Evolutionary conservation across 2,888 invertebrate species (phyloP), one percentile per base, ranked within the genome.

Genomic region (Euplagia quadripunctaria): DNA sequence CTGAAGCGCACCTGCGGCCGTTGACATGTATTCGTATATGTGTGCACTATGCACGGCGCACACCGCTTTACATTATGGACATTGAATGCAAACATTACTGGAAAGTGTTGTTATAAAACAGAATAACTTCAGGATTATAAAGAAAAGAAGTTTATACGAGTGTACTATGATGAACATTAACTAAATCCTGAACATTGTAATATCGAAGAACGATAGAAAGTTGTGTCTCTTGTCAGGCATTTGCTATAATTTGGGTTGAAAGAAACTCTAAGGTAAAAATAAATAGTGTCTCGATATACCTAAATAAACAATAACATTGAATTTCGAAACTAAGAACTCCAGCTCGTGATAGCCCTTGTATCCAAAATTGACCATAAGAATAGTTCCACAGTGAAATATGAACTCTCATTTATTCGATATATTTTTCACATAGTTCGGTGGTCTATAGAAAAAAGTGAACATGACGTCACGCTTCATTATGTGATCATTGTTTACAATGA

Each of bases 1-100:
- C 93, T 92, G 94, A 92, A 90, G 88, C 87, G 85, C 92, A 92
- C 90, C 92, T 91, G 93, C 93, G 94, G 94, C 86, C 94, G 91
- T 93, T 94, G 94, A 94, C 94, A 92, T 92, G 92, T 92, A 94
- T 93, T 71, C 74, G 11, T 31, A 49, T 17, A 41, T n/a, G 78
- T 71, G 76, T 83, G 79, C 83, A 73, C 79, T 77, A 68, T 72
- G 77, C 73, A 74, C 70, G 74, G 42, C 66, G 72, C 76, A 74
- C 75, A 74, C 72, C 65, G 80, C 74, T 78, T 80, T 80, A 64
- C 64, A 5, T 72, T n/a, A 31, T 31, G 31, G 31, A 73, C 65
- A 78, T 79, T 88, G 85, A 87, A 86, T 82, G 81, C 79, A 75
- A 61, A 66, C 72, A 75, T 78, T 75, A 72, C 64, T 63, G 70